These are phyloP conservation scores for Astyanax mexicanus DNA, from an alignment of 2,797 vertebrate species.

Conservation along the genomic window DNA sequence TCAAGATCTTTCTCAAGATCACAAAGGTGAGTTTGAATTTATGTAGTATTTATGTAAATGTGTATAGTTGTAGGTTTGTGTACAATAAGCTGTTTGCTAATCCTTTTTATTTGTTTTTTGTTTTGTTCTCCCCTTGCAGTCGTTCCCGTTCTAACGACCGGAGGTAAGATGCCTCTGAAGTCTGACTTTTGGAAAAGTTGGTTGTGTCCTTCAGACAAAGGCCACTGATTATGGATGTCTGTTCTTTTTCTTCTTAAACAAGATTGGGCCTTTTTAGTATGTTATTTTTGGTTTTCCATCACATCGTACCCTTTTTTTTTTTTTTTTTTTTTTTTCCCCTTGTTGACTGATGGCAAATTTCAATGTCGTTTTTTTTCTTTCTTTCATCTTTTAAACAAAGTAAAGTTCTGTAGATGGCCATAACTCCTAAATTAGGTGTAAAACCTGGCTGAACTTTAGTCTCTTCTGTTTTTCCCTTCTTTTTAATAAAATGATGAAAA, in stretches of 20 bases:
- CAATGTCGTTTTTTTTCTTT: background rate
- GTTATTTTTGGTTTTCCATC: conserved; percentile 44
- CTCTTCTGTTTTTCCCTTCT: conserved; percentile 49
- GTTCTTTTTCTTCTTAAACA: conserved; percentile 52
- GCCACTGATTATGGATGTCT: conserved; percentile 51
- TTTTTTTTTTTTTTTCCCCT: background rate
- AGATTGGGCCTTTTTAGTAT: conserved; percentile 25
- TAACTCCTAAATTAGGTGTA: conserved; percentile 77
- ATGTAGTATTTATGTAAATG: background rate
- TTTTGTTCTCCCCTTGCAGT: too few relatives aligned
- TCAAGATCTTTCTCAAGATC: conserved; percentile 95
- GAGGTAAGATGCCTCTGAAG: conserved; percentile 77
- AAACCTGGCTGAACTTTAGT: conserved; percentile 52
- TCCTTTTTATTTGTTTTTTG: too few relatives aligned
- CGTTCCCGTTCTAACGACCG: conserved; percentile 92
- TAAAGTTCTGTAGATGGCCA: conserved; percentile 60
- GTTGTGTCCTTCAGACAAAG: conserved; percentile 15
- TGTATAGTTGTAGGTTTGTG: background rate
- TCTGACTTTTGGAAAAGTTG: conserved; percentile 31
- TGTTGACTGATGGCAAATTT: background rate
- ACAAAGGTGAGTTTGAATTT: conserved; percentile 81
- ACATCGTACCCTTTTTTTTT: background rate
- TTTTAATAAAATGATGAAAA: conserved; percentile 48
- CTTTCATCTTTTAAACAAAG: conserved; percentile 26
- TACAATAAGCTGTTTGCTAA: background rate